A percentile compares a stretch with the other conserved stretches of the same genome.
Evolutionary conservation across 2,113 vertebrate genomes (phyloP).

Genomic region (Mellivora capensis): DNA sequence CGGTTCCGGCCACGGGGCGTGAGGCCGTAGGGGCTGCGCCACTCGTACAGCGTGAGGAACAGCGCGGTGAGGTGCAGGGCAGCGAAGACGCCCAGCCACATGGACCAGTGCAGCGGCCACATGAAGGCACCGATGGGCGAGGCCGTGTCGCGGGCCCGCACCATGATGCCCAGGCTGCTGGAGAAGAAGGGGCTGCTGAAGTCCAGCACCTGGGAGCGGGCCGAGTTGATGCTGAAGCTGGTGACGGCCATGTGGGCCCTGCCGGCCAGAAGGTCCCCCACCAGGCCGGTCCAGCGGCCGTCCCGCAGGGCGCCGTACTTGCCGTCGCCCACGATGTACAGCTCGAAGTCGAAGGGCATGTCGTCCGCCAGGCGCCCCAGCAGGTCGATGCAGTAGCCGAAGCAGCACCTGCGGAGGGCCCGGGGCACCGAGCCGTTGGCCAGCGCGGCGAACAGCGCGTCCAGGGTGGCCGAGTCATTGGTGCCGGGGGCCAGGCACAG

Average conservation of each 20-base stretch:
- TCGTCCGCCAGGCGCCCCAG: conserved; percentile 94
- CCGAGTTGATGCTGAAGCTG: conserved; percentile 97
- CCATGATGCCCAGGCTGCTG: conserved; percentile 97
- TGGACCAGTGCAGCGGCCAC: conserved; percentile 98
- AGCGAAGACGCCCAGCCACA: conserved; percentile 97
- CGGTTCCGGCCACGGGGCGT: conserved; percentile 94
- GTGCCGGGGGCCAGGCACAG: conserved; percentile 90
- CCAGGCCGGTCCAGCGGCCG: conserved; percentile 93
- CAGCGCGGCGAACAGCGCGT: conserved; percentile 83
- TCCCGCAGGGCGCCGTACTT: conserved; percentile 92
- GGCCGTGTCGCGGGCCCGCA: conserved; percentile 91
- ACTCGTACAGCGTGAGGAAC: conserved; percentile 97
- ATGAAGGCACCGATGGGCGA: conserved; percentile 95
- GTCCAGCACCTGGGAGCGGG: conserved; percentile 93
- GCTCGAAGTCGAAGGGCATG: conserved; percentile 91
- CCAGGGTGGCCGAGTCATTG: conserved; percentile 84
- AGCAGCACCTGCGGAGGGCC: conserved; percentile 91
- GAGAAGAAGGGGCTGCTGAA: conserved; percentile 99
- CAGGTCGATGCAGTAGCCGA: conserved; percentile 96
- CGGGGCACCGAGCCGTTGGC: conserved; percentile 82
- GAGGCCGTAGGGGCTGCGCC: conserved; percentile 97
- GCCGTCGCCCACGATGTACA: conserved; percentile 96
- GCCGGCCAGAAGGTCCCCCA: conserved; percentile 92
- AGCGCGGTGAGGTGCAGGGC: conserved; percentile 93
- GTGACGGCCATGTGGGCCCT: conserved; percentile 95